Conservation (phyloP, 2,797 vertebrate species). For the Sebastiscus albofasciatus region DNA sequence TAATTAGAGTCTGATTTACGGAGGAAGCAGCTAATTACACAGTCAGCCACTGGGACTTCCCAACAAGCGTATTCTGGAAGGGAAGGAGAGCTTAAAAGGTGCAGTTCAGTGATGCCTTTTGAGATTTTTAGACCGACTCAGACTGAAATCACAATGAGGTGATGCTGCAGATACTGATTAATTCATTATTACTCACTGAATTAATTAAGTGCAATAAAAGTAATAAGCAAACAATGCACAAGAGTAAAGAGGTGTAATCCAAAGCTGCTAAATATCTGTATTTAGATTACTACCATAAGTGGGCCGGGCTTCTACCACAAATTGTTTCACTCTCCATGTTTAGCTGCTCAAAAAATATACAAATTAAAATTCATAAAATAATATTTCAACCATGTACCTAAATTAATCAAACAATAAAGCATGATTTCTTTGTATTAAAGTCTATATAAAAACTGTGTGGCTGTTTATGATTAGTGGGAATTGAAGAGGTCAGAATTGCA, state of each 20-base stretch:
- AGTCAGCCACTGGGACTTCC: slow-evolving; percentile 17
- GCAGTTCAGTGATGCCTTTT: background rate
- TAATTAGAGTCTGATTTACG: slow-evolving; percentile 51
- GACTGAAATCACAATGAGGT: background rate
- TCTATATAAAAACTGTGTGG: background rate
- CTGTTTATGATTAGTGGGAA: background rate
- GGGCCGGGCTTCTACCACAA: background rate
- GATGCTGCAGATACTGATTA: background rate
- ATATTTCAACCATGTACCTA: background rate
- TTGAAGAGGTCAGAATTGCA: background rate
- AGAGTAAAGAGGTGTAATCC: background rate
- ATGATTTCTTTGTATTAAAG: background rate
- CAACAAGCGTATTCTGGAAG: background rate
- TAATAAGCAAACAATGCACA: background rate
- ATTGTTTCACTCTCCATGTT: background rate
- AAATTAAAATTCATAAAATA: background rate
- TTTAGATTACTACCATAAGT: background rate
- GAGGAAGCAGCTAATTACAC: slow-evolving; percentile 46
- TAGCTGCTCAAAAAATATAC: background rate
- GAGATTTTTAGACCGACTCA: slow-evolving; percentile 2
- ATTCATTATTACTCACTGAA: slow-evolving; percentile 1
- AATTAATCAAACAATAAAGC: background rate
- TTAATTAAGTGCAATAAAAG: background rate
- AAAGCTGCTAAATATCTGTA: background rate
- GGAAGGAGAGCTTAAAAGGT: slow-evolving; percentile 13